These are phyloP conservation scores for Drosophila kanapiae DNA, from an alignment of 1,140 invertebrate species.

Conservation along the genomic window DNA sequence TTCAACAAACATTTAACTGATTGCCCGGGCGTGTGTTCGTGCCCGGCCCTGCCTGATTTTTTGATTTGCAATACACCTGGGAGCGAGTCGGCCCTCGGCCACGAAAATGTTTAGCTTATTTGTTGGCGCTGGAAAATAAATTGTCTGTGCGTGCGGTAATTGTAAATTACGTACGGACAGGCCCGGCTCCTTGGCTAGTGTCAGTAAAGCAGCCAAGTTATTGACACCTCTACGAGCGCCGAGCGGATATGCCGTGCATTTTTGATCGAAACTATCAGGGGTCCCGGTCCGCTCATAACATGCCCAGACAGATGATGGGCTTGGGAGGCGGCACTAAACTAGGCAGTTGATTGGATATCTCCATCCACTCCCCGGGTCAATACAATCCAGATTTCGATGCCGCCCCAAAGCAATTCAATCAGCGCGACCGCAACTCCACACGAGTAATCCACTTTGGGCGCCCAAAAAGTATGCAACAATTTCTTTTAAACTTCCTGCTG, in stretches of 20 bases:
- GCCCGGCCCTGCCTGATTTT: constrained; percentile 69
- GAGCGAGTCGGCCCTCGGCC: constrained; percentile 44
- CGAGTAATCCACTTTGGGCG: constrained; percentile 30
- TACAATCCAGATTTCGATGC: background rate
- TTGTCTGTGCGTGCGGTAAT: constrained; percentile 85
- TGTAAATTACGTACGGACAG: constrained; percentile 74
- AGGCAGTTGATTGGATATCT: constrained; percentile 29
- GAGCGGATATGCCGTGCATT: constrained; percentile 59
- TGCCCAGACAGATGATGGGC: background rate
- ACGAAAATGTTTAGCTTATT: constrained; percentile 69
- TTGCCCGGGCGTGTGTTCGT: constrained; percentile 79
- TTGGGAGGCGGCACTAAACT: constrained; percentile 11
- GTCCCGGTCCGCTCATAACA: background rate
- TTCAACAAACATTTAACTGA: constrained; percentile 85
- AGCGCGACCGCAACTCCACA: constrained; percentile 2
- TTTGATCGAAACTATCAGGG: constrained; percentile 55
- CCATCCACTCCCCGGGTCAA: background rate
- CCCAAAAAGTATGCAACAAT: constrained; percentile 59
- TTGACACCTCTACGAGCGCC: constrained; percentile 65
- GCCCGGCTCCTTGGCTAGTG: constrained; percentile 8
- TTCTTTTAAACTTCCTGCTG: constrained; percentile 57
- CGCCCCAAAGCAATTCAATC: constrained; percentile 47
- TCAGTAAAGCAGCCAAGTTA: constrained; percentile 62
- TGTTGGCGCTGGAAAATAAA: constrained; percentile 80
- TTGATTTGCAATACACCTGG: constrained; percentile 85